These are phyloP conservation scores for Neogale vison DNA, from an alignment of 2,113 vertebrate species.

Conservation along the genomic window DNA sequence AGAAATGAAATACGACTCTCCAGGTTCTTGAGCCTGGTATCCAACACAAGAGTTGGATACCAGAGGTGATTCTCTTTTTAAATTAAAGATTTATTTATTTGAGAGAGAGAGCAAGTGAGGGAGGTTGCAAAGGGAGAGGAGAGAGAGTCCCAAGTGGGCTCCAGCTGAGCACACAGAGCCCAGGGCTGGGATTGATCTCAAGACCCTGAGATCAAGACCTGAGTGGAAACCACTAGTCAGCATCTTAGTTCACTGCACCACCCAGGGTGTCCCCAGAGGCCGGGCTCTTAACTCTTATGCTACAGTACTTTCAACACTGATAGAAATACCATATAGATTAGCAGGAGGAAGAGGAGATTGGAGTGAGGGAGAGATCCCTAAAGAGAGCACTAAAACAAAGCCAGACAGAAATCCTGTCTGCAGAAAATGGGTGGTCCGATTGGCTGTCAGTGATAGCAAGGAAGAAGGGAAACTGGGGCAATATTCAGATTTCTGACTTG, in stretches of 20 bases:
- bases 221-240: neutral
- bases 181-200: neutral
- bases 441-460: neutral
- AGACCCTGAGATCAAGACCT: neutral
- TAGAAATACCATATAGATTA: neutral
- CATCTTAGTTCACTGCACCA: neutral
- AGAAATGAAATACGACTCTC: neutral
- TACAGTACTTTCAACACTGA: neutral
- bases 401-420: neutral
- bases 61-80: neutral
- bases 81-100: neutral
- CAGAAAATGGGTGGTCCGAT: neutral
- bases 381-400: neutral
- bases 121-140: neutral
- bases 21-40: neutral
- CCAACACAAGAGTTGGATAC: neutral
- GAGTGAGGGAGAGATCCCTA: neutral
- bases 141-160: neutral
- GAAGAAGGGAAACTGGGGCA: neutral
- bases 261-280: neutral
- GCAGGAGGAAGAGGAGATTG: neutral
- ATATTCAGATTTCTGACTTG: neutral
- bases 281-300: neutral
- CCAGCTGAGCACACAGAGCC: neutral
- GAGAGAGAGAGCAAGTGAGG: neutral